Conservation (phyloP, 1,140 invertebrate genomes). For the Neuroterus valhalla region DNA sequence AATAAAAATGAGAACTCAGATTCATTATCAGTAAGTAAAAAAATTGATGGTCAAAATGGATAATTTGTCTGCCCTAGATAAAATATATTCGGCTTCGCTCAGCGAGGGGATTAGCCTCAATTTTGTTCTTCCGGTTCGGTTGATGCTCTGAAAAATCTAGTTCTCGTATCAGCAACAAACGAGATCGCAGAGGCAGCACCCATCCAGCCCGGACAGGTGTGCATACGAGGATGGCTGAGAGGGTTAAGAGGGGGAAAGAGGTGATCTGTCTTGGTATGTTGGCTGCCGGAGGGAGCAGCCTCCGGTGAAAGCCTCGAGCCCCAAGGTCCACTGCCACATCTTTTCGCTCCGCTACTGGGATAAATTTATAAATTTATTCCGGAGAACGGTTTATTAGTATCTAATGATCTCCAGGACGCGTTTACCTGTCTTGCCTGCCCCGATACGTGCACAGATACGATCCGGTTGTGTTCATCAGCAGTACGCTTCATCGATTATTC, state of each 20-base stretch:
- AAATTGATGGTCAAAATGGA: neutral
- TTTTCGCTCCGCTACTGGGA: slow-evolving; percentile 33
- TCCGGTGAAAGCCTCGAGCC: slow-evolving; percentile 58
- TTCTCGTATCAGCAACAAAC: slow-evolving; percentile 18
- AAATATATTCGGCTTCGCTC: neutral
- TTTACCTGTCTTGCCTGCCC: slow-evolving; percentile 17
- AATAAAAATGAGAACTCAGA: neutral
- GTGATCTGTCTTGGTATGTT: slow-evolving; percentile 62
- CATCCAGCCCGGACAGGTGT: slow-evolving; percentile 55
- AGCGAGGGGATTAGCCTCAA: neutral
- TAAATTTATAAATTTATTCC: slow-evolving; percentile 38
- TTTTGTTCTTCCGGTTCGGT: neutral
- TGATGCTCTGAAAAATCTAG: slow-evolving; percentile 26
- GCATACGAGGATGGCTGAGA: slow-evolving; percentile 30
- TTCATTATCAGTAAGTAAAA: neutral
- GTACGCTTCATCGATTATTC: slow-evolving; percentile 31
- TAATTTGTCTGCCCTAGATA: too few relatives aligned
- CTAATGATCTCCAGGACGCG: slow-evolving; percentile 34
- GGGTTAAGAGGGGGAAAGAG: slow-evolving; percentile 44
- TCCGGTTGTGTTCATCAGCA: slow-evolving; percentile 31
- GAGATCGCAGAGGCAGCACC: slow-evolving; percentile 36
- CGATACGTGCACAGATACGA: slow-evolving; percentile 35
- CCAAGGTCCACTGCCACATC: slow-evolving; percentile 51
- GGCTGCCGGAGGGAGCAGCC: slow-evolving; percentile 53
- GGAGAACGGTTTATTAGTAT: slow-evolving; percentile 33